Evolutionary conservation across 1,140 invertebrate species (phyloP).

Genomic region (Lamellibrachia luymesi): DNA sequence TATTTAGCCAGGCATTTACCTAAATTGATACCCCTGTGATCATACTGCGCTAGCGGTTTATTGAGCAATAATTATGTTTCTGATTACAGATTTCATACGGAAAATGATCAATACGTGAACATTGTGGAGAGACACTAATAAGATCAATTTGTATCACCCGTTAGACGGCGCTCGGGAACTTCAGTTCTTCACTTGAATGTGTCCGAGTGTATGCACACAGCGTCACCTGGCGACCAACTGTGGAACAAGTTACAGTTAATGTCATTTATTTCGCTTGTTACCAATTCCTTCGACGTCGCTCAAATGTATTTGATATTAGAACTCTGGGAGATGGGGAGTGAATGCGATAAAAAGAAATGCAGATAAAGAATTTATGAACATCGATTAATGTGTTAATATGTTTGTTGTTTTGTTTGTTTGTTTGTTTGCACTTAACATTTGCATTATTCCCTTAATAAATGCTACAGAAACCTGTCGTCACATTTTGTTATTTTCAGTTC

Average conservation of each 20-base stretch:
- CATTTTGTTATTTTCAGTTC: too few species aligned
- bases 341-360: not conserved
- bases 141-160: not conserved
- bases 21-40: too few species aligned
- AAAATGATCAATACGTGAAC: conserved; percentile 1
- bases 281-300: not conserved
- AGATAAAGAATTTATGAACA: not conserved
- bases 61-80: not conserved
- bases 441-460: not conserved
- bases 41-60: too few species aligned
- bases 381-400: not conserved
- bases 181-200: not conserved
- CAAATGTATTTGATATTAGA: not conserved
- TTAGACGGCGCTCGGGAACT: not conserved
- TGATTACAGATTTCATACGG: not conserved
- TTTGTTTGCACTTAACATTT: not conserved
- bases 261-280: not conserved
- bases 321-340: not conserved
- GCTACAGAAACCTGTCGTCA: not conserved
- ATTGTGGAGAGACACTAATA: not conserved
- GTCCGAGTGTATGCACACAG: not conserved
- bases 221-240: not conserved
- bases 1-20: too few species aligned
- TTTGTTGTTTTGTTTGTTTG: not conserved
- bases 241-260: not conserved